phyloP scores from a whole-genome alignment of 2,797 vertebrate genomes.

The Brachyrhaphis roseni region DNA sequence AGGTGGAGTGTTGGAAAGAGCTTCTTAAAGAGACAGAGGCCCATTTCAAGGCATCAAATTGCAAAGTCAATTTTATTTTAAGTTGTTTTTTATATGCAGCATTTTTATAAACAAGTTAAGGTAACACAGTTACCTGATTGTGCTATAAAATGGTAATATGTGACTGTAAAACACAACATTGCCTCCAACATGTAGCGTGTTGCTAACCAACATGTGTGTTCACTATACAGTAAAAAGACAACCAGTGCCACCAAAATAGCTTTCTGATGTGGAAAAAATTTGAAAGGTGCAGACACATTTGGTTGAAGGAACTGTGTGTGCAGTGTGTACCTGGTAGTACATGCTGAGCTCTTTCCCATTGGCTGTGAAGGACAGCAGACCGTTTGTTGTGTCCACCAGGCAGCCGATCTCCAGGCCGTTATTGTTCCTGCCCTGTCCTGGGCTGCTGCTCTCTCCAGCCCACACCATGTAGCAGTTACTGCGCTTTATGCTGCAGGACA shows the following conservation, averaged over 20 bases:
- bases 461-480: constrained; percentile 99
- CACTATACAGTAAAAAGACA: neutral
- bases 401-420: constrained; percentile 95
- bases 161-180: neutral
- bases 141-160: too few relatives aligned
- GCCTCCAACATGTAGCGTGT: neutral
- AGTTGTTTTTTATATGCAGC: too few relatives aligned
- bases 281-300: neutral
- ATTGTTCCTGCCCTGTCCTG: constrained; percentile 91
- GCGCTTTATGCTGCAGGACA: constrained; percentile 89
- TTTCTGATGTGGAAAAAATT: neutral
- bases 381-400: constrained; percentile 88
- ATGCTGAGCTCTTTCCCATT: constrained; percentile 94
- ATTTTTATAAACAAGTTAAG: too few relatives aligned
- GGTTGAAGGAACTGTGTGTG: neutral
- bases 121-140: too few relatives aligned
- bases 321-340: constrained; percentile 87
- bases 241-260: neutral
- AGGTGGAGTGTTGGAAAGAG: too few relatives aligned
- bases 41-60: too few relatives aligned
- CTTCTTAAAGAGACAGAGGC: too few relatives aligned
- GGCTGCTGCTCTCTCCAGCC: constrained; percentile 92
- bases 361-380: constrained; percentile 90
- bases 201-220: neutral
- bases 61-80: too few relatives aligned